Percentiles rank a stretch among this genome's conserved stretches.
phyloP scores from a whole-genome alignment of 2,888 invertebrate species.

The Dascillus cervinus region DNA sequence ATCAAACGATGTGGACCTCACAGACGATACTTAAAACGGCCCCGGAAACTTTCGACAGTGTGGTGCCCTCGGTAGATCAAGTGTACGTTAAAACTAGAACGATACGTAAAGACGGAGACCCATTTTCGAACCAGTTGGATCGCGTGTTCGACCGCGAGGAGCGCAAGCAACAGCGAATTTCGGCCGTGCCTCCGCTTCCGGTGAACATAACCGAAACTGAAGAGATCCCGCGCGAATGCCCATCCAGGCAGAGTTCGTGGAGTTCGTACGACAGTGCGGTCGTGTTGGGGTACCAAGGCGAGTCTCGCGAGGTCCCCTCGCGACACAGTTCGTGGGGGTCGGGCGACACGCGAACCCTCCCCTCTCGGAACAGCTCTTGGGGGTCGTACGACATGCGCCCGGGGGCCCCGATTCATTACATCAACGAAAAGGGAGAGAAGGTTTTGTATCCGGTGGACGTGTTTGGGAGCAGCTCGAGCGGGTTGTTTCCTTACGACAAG shows the following conservation, averaged over 20 bases:
- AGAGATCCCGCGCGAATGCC: conserved; percentile 42
- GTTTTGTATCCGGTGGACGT: conserved; percentile 20
- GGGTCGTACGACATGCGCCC: conserved; percentile 61
- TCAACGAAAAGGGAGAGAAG: conserved; percentile 35
- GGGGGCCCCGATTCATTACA: conserved; percentile 30
- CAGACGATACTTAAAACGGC: conserved; percentile 34
- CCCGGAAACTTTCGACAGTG: conserved; percentile 25
- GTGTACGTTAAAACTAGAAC: conserved; percentile 41
- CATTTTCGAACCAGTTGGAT: conserved; percentile 63
- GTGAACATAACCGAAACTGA: conserved; percentile 27
- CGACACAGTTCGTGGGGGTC: conserved; percentile 79
- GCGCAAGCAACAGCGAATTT: conserved; percentile 39
- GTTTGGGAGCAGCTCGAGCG: conserved; percentile 36
- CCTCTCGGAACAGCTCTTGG: conserved; percentile 64
- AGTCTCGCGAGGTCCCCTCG: conserved; percentile 54
- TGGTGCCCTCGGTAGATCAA: conserved; percentile 38
- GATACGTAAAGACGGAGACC: conserved; percentile 50
- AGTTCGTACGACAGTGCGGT: conserved; percentile 71
- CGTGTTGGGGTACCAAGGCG: conserved; percentile 49
- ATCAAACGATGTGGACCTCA: conserved; percentile 43
- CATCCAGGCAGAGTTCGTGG: conserved; percentile 70
- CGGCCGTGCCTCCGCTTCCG: conserved; percentile 35
- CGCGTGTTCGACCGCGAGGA: conserved; percentile 65
- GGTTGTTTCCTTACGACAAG: conserved; percentile 50
- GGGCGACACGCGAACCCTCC: conserved; percentile 57